phyloP scores from a whole-genome alignment of 2,888 invertebrate species.

The Chaetoderma sp. region DNA sequence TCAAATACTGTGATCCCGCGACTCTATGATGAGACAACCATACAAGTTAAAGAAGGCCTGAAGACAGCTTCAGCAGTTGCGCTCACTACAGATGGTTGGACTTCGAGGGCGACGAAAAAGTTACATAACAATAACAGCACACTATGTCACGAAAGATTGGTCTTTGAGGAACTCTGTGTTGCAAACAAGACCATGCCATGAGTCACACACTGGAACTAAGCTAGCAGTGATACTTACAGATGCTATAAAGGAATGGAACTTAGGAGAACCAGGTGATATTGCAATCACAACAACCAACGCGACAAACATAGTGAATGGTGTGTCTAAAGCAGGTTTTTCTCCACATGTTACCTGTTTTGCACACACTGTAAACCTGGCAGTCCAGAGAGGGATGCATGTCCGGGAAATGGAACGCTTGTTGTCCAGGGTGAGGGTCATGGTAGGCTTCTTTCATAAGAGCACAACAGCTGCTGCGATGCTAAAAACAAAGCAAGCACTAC shows the following conservation, averaged over 20 bases:
- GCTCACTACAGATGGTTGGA: conserved; percentile 10
- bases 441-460: conserved; percentile 23
- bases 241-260: conserved; percentile 5
- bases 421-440: conserved; percentile 20
- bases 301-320: conserved; percentile 24
- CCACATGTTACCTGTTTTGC: conserved; percentile 31
- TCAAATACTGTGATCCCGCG: no score
- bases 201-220: conserved; percentile 10
- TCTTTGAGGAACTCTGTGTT: not conserved
- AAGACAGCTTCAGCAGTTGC: not conserved
- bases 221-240: not conserved
- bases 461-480: conserved; percentile 17
- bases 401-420: conserved; percentile 7
- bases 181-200: conserved; percentile 8
- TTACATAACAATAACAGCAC: conserved; percentile 8
- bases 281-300: conserved; percentile 28
- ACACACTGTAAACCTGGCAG: conserved; percentile 27
- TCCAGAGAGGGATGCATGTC: conserved; percentile 14
- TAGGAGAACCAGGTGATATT: not conserved
- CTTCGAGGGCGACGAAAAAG: not conserved
- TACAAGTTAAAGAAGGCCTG: not conserved
- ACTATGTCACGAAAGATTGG: no score
- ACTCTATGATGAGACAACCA: no score
- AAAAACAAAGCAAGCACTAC: conserved; percentile 10
- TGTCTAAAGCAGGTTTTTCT: conserved; percentile 7